Percentiles rank a stretch among this genome's conserved stretches.
phyloP scores from a whole-genome alignment of 2,797 vertebrate species.

The Nannoperca obscura region DNA sequence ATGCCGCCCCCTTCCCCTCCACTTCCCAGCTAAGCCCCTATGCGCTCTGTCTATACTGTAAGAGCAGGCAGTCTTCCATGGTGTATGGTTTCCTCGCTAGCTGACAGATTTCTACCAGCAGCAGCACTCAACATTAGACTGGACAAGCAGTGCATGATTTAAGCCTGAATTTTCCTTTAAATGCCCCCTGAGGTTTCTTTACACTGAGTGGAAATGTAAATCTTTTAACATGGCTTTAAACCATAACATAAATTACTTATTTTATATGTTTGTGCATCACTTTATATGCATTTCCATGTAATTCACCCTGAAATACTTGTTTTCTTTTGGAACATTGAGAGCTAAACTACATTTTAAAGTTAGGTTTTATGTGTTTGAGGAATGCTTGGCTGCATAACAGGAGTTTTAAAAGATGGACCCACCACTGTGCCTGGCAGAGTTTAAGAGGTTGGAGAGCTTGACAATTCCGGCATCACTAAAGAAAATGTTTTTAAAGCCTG shows the following conservation, averaged over 20 bases:
- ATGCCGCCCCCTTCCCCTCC: not conserved
- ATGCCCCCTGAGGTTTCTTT: not conserved
- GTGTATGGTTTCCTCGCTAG: slow-evolving; percentile 11
- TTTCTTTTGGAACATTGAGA: not conserved
- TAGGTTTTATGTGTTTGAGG: not conserved
- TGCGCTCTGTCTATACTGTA: slow-evolving; percentile 5
- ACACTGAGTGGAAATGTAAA: fast-evolving
- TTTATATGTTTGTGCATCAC: not conserved
- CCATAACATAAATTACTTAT: not conserved
- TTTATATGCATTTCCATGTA: not conserved
- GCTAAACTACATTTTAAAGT: not conserved
- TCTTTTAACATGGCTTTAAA: not conserved
- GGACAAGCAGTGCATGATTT: not conserved
- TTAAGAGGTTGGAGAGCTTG: not conserved
- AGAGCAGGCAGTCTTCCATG: not conserved
- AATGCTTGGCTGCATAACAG: slow-evolving; percentile 5
- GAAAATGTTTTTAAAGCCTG: slow-evolving; percentile 8
- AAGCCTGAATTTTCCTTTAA: not conserved
- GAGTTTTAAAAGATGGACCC: slow-evolving; percentile 15
- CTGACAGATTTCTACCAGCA: not conserved
- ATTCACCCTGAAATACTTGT: not conserved
- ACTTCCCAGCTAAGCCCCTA: not conserved
- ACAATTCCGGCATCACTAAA: not conserved
- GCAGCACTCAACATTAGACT: not conserved
- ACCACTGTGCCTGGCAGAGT: slow-evolving; percentile 10